phyloP scores from a whole-genome alignment of 2,113 vertebrate genomes.

The Caracal caracal region DNA sequence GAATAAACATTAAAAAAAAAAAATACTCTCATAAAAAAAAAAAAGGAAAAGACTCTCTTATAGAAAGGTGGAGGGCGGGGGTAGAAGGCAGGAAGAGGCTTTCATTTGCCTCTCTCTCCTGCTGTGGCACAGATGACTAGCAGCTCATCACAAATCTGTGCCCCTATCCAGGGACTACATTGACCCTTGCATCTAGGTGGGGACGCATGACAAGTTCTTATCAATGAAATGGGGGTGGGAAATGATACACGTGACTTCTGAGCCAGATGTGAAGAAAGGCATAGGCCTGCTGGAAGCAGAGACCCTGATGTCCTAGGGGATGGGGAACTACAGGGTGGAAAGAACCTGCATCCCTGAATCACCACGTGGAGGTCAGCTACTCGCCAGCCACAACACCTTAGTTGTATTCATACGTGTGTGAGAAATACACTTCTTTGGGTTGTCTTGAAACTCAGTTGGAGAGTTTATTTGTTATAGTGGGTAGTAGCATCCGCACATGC shows the following conservation, averaged over 20 bases:
- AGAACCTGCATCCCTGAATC: not conserved
- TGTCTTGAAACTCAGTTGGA: not conserved
- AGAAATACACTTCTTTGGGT: not conserved
- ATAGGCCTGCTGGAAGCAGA: not conserved
- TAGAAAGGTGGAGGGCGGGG: not conserved
- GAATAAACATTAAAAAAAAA: too few species aligned
- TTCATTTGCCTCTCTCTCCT: not conserved
- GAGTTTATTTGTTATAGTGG: not conserved
- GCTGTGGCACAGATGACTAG: too few species aligned
- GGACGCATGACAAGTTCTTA: not conserved
- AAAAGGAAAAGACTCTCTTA: not conserved
- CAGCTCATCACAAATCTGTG: not conserved
- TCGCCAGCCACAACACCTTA: not conserved
- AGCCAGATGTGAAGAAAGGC: not conserved
- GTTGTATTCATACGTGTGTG: not conserved
- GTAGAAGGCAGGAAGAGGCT: too few species aligned
- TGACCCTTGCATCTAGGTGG: not conserved
- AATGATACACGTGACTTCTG: not conserved
- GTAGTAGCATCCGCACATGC: not conserved
- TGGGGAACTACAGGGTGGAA: not conserved
- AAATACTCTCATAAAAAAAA: too few species aligned
- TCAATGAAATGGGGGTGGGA: not conserved
- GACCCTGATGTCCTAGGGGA: not conserved
- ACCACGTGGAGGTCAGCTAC: too few species aligned
- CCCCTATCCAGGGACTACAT: not conserved